Percentiles rank a stretch among this genome's conserved stretches.
Evolutionary conservation across 2,797 vertebrate species (phyloP).

Genomic region (Thunnus albacares): DNA sequence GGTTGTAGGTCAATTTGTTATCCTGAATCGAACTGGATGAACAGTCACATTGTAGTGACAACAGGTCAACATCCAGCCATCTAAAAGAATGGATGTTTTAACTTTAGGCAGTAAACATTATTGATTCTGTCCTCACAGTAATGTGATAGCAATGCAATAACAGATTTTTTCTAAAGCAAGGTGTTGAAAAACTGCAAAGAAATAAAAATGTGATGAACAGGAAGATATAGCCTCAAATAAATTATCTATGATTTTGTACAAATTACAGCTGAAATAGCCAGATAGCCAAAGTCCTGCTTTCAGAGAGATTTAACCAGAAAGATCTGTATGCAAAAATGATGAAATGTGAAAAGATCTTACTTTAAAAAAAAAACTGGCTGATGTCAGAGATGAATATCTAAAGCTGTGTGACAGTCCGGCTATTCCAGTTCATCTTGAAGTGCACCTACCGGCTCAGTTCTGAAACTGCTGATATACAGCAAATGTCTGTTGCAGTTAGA

Average conservation of each 20-base stretch:
- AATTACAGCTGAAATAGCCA: slow-evolving; percentile 9
- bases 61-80: neutral
- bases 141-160: neutral
- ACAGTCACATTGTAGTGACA: neutral
- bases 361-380: slow-evolving; percentile 18
- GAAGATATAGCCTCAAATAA: neutral
- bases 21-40: neutral
- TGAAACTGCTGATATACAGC: slow-evolving; percentile 28
- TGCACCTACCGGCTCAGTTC: slow-evolving; percentile 9
- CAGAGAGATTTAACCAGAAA: slow-evolving; percentile 2
- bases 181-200: neutral
- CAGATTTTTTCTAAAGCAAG: neutral
- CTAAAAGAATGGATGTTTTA: neutral
- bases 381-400: slow-evolving; percentile 32
- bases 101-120: neutral
- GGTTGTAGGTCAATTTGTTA: neutral
- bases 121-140: neutral
- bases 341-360: slow-evolving; percentile 9
- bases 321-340: neutral
- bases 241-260: slow-evolving; percentile 4
- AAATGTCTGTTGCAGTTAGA: slow-evolving; percentile 39
- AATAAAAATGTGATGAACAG: neutral
- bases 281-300: neutral
- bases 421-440: neutral
- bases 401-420: slow-evolving; percentile 23